Evolutionary conservation across 2,113 vertebrate genomes (phyloP).

Genomic region (Hyperoodon ampullatus): DNA sequence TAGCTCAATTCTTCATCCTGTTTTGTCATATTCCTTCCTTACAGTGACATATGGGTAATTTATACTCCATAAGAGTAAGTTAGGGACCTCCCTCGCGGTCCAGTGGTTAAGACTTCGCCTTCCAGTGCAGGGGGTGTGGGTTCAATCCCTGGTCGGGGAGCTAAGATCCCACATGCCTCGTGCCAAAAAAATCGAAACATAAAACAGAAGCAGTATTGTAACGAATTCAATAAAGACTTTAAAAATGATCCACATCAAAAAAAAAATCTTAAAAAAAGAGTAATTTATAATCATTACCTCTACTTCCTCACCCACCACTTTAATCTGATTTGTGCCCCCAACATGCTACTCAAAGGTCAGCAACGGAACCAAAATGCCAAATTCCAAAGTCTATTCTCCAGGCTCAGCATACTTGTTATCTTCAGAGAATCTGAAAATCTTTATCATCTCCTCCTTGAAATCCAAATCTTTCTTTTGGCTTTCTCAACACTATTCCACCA

Average conservation of each 20-base stretch:
- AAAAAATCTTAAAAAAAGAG: neutral
- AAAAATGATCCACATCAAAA: too few relatives aligned
- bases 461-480: neutral
- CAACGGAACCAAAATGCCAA: neutral
- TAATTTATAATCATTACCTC: neutral
- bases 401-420: neutral
- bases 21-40: conserved; percentile 46
- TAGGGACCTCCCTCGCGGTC: neutral
- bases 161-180: too few relatives aligned
- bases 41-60: neutral
- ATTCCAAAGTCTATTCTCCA: conserved; percentile 28
- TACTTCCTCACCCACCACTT: neutral
- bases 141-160: too few relatives aligned
- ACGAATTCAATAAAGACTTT: too few relatives aligned
- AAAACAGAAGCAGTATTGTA: too few relatives aligned
- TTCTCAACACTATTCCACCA: neutral
- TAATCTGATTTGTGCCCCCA: neutral
- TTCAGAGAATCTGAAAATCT: conserved; percentile 32
- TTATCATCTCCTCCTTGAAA: conserved; percentile 18
- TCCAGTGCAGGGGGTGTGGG: too few relatives aligned
- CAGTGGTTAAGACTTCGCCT: too few relatives aligned
- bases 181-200: too few relatives aligned
- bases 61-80: neutral
- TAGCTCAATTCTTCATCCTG: neutral
- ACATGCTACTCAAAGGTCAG: neutral